These are phyloP conservation scores for Palythoa grandis DNA, from an alignment of 92 coral and sea anemone genomes.

Conservation along the genomic window DNA sequence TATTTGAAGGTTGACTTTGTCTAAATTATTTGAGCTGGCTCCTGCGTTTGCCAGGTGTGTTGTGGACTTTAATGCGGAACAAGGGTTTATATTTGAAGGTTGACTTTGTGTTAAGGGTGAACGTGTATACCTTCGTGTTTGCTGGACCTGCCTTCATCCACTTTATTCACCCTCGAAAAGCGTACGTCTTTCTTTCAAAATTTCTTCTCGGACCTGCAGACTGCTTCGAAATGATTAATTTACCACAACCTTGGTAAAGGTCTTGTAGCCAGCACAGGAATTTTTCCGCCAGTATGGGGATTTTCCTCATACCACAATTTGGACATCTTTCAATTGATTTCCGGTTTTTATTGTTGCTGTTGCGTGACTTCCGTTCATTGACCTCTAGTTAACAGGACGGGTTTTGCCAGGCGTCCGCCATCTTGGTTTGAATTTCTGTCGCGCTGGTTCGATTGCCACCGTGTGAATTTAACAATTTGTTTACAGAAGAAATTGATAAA, in stretches of 20 bases:
- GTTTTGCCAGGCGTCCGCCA: no score
- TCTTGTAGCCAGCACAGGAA: not conserved
- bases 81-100: conserved; percentile 6
- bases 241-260: conserved; percentile 53
- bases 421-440: no score
- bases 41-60: not conserved
- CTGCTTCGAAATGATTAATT: conserved; percentile 51
- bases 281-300: conserved; percentile 49
- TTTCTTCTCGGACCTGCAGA: conserved; percentile 31
- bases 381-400: no score
- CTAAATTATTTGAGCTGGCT: not conserved
- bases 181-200: not conserved
- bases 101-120: conserved; percentile 15
- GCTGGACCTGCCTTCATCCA: conserved; percentile 27
- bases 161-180: conserved; percentile 16
- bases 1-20: conserved; percentile 21
- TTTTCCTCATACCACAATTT: conserved; percentile 40
- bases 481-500: no score
- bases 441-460: no score
- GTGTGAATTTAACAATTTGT: no score
- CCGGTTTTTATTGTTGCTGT: not conserved
- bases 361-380: no score
- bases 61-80: conserved; percentile 15
- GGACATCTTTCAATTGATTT: conserved; percentile 46
- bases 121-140: conserved; percentile 18